Conservation (phyloP, 2,113 vertebrate species). For the Hipposideros armiger region DNA sequence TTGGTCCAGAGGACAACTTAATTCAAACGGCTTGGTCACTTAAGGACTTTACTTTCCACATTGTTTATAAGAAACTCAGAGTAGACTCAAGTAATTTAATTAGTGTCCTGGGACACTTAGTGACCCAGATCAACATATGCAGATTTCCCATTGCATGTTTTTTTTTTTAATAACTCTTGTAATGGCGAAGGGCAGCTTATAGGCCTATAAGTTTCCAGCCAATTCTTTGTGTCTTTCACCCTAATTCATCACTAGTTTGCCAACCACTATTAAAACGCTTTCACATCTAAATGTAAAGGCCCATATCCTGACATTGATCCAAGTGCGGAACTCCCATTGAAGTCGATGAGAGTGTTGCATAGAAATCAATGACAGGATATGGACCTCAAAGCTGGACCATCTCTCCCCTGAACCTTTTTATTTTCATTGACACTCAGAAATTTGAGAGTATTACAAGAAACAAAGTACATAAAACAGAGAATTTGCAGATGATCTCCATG, state of each 20-base stretch:
- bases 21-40: not conserved
- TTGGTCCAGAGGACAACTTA: not conserved
- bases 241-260: slow-evolving; percentile 83
- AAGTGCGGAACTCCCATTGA: slow-evolving; percentile 83
- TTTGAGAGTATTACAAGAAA: slow-evolving; percentile 78
- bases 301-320: slow-evolving; percentile 86
- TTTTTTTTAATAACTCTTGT: not conserved
- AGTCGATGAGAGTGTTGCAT: slow-evolving; percentile 82
- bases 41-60: not conserved
- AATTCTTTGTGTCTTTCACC: slow-evolving; percentile 75
- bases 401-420: slow-evolving; percentile 72
- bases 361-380: slow-evolving; percentile 86
- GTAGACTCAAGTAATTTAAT: not conserved
- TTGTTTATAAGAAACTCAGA: not conserved
- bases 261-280: slow-evolving; percentile 85
- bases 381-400: slow-evolving; percentile 77
- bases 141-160: not conserved
- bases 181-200: slow-evolving; percentile 40
- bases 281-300: slow-evolving; percentile 83
- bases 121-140: slow-evolving; percentile 13
- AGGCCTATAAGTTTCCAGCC: slow-evolving; percentile 72
- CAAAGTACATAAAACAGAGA: slow-evolving; percentile 38
- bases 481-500: not conserved
- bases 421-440: slow-evolving; percentile 79
- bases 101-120: not conserved